Evolutionary conservation across 2,888 invertebrate genomes (phyloP).

Genomic region (Nephrotoma guestfalica): DNA sequence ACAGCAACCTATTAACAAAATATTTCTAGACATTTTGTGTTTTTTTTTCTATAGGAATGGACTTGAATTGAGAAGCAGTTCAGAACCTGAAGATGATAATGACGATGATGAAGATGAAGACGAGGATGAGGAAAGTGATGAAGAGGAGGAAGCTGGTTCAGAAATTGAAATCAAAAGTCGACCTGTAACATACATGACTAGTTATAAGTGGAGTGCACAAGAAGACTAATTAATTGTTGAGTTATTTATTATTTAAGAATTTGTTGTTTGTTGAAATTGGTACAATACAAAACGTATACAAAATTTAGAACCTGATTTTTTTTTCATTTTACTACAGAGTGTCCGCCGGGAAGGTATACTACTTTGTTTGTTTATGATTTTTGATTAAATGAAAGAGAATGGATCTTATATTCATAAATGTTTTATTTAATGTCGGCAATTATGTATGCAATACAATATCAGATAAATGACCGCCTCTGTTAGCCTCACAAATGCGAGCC

Average conservation of each 20-base stretch:
- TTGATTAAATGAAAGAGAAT: no score
- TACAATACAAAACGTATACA: not conserved
- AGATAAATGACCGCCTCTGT: no score
- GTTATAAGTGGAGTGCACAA: not conserved
- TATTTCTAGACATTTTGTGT: not conserved
- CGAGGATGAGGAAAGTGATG: slow-evolving; percentile 21
- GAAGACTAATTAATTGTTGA: not conserved
- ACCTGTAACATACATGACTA: not conserved
- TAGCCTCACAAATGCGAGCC: no score
- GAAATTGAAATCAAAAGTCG: not conserved
- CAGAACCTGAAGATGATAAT: not conserved
- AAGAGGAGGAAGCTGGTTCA: slow-evolving; percentile 19
- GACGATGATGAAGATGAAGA: slow-evolving; percentile 24
- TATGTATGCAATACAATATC: no score
- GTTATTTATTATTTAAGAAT: not conserved
- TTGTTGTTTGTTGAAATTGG: not conserved
- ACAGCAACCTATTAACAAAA: not conserved
- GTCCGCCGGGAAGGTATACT: no score
- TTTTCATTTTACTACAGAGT: no score
- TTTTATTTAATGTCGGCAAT: no score
- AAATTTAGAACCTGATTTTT: not conserved
- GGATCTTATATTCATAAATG: no score
- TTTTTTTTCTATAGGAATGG: not conserved
- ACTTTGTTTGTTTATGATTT: no score
- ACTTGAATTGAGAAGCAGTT: not conserved